A percentile compares a stretch with the other conserved stretches of the same genome.
These are phyloP conservation scores for Pelobates cultripes DNA, from an alignment of 2,797 vertebrate genomes.

Conservation along the genomic window DNA sequence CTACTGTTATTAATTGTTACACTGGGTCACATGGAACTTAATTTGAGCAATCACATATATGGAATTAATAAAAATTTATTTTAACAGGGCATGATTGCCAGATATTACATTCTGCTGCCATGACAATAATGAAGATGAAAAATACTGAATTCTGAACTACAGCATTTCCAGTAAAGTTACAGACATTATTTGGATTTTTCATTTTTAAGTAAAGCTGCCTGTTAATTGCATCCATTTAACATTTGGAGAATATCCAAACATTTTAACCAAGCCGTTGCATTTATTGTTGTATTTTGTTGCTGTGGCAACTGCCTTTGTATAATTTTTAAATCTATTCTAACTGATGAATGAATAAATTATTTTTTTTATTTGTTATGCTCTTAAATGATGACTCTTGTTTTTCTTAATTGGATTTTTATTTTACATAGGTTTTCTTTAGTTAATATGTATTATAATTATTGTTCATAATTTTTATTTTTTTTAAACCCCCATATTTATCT, in stretches of 20 bases:
- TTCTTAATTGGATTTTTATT: too few species aligned
- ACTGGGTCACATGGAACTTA: too few species aligned
- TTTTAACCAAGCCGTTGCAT: background rate
- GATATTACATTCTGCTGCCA: background rate
- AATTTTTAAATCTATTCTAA: background rate
- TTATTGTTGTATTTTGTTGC: background rate
- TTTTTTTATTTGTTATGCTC: background rate
- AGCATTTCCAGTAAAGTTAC: background rate
- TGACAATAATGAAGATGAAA: background rate
- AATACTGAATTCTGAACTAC: background rate
- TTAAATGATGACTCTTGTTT: slow-evolving; percentile 1
- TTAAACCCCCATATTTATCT: too few species aligned
- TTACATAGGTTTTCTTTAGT: too few species aligned
- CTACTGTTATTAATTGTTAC: too few species aligned
- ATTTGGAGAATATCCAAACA: slow-evolving; percentile 9
- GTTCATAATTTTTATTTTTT: too few species aligned
- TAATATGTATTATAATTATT: too few species aligned
- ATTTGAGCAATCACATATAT: too few species aligned
- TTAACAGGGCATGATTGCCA: too few species aligned
- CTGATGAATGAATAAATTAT: background rate
- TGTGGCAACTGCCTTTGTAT: slow-evolving; percentile 10
- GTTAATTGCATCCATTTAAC: background rate
- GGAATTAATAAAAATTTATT: too few species aligned
- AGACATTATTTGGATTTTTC: background rate
- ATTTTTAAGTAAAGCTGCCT: background rate